Evolutionary conservation across 2,888 invertebrate genomes (phyloP), one percentile per base, ranked within the genome.

Genomic region (Orchestes rusci): DNA sequence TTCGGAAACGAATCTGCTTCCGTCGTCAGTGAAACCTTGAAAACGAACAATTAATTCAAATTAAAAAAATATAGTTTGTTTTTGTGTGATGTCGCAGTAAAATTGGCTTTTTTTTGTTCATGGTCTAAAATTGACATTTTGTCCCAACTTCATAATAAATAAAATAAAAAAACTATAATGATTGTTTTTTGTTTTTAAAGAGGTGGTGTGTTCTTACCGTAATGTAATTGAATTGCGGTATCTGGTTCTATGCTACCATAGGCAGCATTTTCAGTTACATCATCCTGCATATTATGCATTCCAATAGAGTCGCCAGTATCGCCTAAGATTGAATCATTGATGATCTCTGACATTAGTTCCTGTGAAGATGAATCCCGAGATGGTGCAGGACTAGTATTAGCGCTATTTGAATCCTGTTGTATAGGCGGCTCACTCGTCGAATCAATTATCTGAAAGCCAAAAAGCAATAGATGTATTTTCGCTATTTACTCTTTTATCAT

Each of bases 201-300:
- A 23, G 5, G 23, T 8, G 31, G 13, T 31, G 7, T 34, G 35
- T 34, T 34, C 35, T 34, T 34, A 34, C 35, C 35, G 2, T 34
- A 17, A 34, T 34, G 2, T 13, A n/a, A n/a, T n/a, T n/a, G n/a
- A n/a, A 34, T 31, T 31, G 12, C 12, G 12, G 31, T 12, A 31
- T 31, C 31, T 34, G 35, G 17, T 34, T 34, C 35, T 34, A 16
- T 34, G 19, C 18, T 16, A n/a, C n/a, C 17, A 16, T 34, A 15
- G 2, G 35, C 17, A 34, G 2, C 17, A 34, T 31, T 31, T 2
- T 3, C 18, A n/a, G 17, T 13, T 7, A 31, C 31, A 31, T 31
- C 5, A 34, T 34, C 35, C 4, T 18, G 35, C 35, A 16, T 2
- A n/a, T n/a, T n/a, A 34, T 17, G 35, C 17, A 34, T 34, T 34